Evolutionary conservation across 2,113 vertebrate species (phyloP).

Genomic region (Paramormyrops kingsleyae): DNA sequence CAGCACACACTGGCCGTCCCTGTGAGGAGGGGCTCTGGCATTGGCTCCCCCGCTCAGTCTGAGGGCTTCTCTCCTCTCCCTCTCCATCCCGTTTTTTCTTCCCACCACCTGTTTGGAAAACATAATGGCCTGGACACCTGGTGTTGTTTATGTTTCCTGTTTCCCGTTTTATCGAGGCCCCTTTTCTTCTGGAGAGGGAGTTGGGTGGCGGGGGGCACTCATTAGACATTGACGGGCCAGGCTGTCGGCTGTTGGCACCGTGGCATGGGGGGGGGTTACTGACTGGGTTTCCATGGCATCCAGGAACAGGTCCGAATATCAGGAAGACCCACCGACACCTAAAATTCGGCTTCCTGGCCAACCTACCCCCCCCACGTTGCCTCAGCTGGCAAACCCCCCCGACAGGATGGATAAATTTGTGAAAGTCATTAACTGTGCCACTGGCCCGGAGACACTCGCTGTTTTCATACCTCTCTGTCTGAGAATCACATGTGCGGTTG

Average conservation of each 20-base stretch:
- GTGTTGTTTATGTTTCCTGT: neutral
- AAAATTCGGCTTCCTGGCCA: neutral
- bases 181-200: conserved; percentile 39
- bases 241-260: conserved; percentile 59
- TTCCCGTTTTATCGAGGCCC: neutral
- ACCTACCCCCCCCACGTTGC: neutral
- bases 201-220: conserved; percentile 40
- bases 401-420: neutral
- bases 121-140: neutral
- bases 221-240: conserved; percentile 71
- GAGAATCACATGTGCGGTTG: neutral
- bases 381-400: neutral
- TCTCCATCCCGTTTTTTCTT: neutral
- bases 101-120: neutral
- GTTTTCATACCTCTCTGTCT: neutral
- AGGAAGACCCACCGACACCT: neutral
- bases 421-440: neutral
- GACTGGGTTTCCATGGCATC: conserved; percentile 14
- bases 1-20: neutral
- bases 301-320: neutral
- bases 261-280: conserved; percentile 43
- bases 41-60: neutral
- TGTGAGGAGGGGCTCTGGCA: neutral
- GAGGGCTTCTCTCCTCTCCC: neutral
- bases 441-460: neutral